Evolutionary conservation across 2,888 invertebrate genomes (phyloP), one percentile per base, ranked within the genome.

Genomic region (Chromoteleia sp.): DNA sequence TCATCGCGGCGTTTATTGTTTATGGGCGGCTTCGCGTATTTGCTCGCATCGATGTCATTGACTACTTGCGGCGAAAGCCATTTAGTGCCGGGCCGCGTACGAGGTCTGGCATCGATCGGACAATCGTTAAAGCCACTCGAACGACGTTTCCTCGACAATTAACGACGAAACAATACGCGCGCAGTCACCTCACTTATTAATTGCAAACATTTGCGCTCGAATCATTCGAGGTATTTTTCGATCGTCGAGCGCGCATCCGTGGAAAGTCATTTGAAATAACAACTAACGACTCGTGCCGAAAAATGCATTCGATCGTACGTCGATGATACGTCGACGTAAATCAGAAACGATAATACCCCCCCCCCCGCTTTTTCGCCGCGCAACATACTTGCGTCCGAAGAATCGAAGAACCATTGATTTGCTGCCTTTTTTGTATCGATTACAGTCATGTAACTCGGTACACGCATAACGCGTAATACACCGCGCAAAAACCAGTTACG

Each of bases 141-240:
- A 88, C 87, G 89, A 88, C 86, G 81, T 83, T 79, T 84, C 83
- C 84, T 85, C 85, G 84, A 87, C 87, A 84, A 85, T 89, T 89
- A 89, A 86, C 85, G 85, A 87, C 85, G 85, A 85, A 88, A 87
- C 86, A 86, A 87, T 87, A 74, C 63, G 29, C 43, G 21, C 58
- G 36, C 17, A n/a, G 15, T 36, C 29, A 14, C 14, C 48, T 14
- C 5, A 15, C 39, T 14, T 14, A 14, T 41, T 41, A 41, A 14
- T 14, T 14, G 14, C 39, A 25, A 25, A 25, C 25, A 25, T 25
- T 25, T 12, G 1, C 12, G 7, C 14, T 7, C 39, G 21, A n/a
- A n/a, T n/a, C n/a, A n/a, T n/a, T n/a, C n/a, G n/a, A n/a, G n/a
- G n/a, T n/a, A 5, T 41, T 52, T 21, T 52, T 30, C 12, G 25